Evolutionary conservation across 2,888 invertebrate genomes (phyloP), one percentile per base, ranked within the genome.

Genomic region (Herminia tarsipennalis): DNA sequence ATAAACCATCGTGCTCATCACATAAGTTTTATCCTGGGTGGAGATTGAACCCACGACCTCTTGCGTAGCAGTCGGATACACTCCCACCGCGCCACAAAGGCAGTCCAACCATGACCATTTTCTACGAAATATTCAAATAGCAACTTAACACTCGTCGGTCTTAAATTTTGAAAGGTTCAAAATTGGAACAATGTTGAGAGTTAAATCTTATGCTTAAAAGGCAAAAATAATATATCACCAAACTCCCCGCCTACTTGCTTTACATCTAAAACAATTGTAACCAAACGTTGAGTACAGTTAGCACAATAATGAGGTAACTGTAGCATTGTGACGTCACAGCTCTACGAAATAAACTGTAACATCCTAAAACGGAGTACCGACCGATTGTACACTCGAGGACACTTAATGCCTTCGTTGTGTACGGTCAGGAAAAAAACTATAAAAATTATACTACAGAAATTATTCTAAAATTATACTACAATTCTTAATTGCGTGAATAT

Each of bases 311-410:
- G 74, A 79, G 78, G 68, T 62, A 70, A 71, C 61, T 47, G 60
- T 58, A 51, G 74, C 67, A 78, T 78, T 76, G 78, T 83, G 81
- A 85, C 84, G 84, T 83, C 84, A 83, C 56, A 35, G 35, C 62
- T 53, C 61, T 52, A 69, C 75, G 76, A 73, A 77, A 79, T 76
- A 70, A 78, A 80, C 70, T 68, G 70, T 70, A 65, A 56, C 67
- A 62, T 58, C 85, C 85, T 65, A 83, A 87, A 82, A 81, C 62
- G 83, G 85, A 58, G 56, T 50, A 57, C 49, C 52, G 47, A 65
- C 60, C 66, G 67, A 73, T 73, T 73, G 68, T 67, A 58, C 53
- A 42, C 49, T 56, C 44, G 56, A 53, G 47, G 58, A 66, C 56
- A 66, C 54, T 52, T 50, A 56, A 70, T 70, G 67, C 66, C 38